phyloP scores from a whole-genome alignment of 2,113 vertebrate genomes.

The Argyrosomus japonicus region DNA sequence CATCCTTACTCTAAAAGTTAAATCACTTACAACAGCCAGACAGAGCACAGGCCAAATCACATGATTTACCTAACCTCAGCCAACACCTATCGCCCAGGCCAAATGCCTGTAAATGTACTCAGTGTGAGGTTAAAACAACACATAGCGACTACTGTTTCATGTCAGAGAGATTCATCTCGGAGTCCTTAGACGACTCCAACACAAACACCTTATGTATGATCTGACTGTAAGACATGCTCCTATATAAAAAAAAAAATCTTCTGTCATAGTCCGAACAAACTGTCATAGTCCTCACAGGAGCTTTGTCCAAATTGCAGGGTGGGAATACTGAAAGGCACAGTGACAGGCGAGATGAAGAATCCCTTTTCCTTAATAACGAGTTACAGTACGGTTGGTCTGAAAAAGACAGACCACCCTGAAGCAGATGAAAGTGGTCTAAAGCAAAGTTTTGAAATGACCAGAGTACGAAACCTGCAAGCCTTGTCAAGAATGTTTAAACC shows the following conservation, averaged over 20 bases:
- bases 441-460: slow-evolving; percentile 19
- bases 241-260: not conserved
- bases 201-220: slow-evolving; percentile 60
- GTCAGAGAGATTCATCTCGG: slow-evolving; percentile 60
- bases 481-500: slow-evolving; percentile 47
- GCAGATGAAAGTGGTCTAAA: slow-evolving; percentile 27
- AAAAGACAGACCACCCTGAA: slow-evolving; percentile 70
- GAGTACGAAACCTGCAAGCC: not conserved
- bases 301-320: slow-evolving; percentile 33
- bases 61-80: slow-evolving; percentile 66
- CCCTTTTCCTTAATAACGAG: slow-evolving; percentile 33
- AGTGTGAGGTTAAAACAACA: slow-evolving; percentile 64
- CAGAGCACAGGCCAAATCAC: slow-evolving; percentile 48
- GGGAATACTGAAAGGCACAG: slow-evolving; percentile 29
- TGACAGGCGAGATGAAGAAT: slow-evolving; percentile 54
- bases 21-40: slow-evolving; percentile 60
- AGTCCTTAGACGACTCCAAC: slow-evolving; percentile 54
- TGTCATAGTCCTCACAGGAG: slow-evolving; percentile 8
- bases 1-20: slow-evolving; percentile 67
- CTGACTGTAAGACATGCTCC: slow-evolving; percentile 32
- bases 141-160: slow-evolving; percentile 63
- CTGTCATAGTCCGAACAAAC: slow-evolving; percentile 3
- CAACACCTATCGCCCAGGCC: slow-evolving; percentile 50
- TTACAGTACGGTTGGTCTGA: slow-evolving; percentile 31
- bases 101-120: slow-evolving; percentile 69